Base-by-base conservation (phyloP, 2,888 invertebrate species). In the Limnephilus lunatus region DNA sequence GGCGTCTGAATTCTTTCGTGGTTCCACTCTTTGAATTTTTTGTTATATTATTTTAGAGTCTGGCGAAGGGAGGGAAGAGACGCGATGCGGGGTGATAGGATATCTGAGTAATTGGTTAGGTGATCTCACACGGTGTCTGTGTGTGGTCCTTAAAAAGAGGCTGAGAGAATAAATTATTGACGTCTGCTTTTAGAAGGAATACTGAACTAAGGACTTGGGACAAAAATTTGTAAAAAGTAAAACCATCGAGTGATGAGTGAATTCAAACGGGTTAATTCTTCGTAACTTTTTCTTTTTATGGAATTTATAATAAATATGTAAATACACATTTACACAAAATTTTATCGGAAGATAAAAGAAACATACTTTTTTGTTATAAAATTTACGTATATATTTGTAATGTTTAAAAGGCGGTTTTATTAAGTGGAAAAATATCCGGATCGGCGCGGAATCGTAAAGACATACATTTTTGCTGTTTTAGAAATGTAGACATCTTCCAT, bases 21-120 rank as follows among this genome's bases (percentile, higher is more conserved):
- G 35, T 90, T 90, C 30, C n/a, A 30, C 89, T 30, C n/a, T 81
- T 81, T 39, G 87, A 53, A 44, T 81, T 39, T 35, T 87, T 80
- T 53, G n/a, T 80, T 68, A n/a, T 68, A 68, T 68, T 68, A 86
- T 90, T 90, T 39, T 53, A 85, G n/a, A 85, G 31, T 89, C 88
- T 81, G 82, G 83, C 48, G 25, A 68, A 68, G 68, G 25, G n/a
- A 68, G 68, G 81, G 53, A 83, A 90, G 83, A 83, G 32, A 89
- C 15, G 82, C 9, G 83, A 83, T 48, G 80, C 68, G 81, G 87
- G 44, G 86, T 81, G 92, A 91, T 91, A 92, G 91, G 86, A 92
- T 68, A 86, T 91, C 85, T 91, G 91, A 91, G 89, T 92, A 92
- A 92, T 92, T 91, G 92, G 91, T 53, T 81, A 85, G 87, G 89